Percentiles rank a stretch among this genome's conserved stretches.
These are phyloP conservation scores for Leptopilina syphax DNA, from an alignment of 2,888 invertebrate species.

Conservation along the genomic window DNA sequence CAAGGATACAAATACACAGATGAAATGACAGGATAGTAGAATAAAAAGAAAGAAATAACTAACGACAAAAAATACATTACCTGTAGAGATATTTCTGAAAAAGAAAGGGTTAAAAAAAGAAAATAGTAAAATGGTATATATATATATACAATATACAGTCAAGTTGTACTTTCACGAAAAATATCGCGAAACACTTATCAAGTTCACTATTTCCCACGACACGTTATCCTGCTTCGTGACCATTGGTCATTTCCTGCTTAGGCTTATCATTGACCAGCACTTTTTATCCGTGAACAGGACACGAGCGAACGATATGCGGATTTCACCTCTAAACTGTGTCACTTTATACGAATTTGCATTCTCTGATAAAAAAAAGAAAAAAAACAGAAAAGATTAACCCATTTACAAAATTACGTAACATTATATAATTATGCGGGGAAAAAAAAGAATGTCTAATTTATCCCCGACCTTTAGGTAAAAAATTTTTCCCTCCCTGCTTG, in stretches of 20 bases:
- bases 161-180: constrained; percentile 13
- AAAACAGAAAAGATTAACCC: constrained; percentile 20
- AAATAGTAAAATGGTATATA: neutral
- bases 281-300: constrained; percentile 31
- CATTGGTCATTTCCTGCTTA: constrained; percentile 39
- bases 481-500: too few relatives aligned
- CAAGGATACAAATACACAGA: neutral
- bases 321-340: constrained; percentile 29
- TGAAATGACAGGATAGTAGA: constrained; percentile 23
- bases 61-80: neutral
- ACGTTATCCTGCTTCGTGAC: constrained; percentile 17
- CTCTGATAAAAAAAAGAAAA: constrained; percentile 24
- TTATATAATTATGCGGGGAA: neutral
- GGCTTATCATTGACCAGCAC: constrained; percentile 29
- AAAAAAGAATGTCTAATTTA: too few relatives aligned
- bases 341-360: constrained; percentile 31
- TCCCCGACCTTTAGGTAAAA: too few relatives aligned
- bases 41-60: neutral
- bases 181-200: constrained; percentile 5
- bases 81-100: too few relatives aligned
- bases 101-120: too few relatives aligned
- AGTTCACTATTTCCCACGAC: constrained; percentile 2
- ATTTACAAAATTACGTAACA: constrained; percentile 21
- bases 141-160: neutral
- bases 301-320: constrained; percentile 27